Evolutionary conservation across 2,113 vertebrate species (phyloP).

Genomic region (Morone chrysops): DNA sequence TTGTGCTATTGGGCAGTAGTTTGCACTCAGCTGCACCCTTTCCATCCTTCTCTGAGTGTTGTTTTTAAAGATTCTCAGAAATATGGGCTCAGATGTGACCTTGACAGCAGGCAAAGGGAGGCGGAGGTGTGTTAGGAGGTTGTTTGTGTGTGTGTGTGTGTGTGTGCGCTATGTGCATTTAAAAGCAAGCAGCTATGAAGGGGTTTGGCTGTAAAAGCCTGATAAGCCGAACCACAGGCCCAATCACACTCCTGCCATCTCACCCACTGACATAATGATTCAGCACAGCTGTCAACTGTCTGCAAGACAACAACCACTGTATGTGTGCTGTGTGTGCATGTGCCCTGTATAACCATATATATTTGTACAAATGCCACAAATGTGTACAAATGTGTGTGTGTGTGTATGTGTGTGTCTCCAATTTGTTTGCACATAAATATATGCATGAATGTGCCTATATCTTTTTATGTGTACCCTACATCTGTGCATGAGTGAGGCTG

Average conservation of each 20-base stretch:
- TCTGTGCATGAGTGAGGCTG: slow-evolving; percentile 3
- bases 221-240: slow-evolving; percentile 66
- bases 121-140: slow-evolving; percentile 8
- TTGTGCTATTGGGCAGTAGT: background rate
- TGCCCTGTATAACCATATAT: background rate
- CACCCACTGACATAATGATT: slow-evolving; percentile 67
- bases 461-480: background rate
- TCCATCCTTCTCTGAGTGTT: too few species aligned
- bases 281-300: slow-evolving; percentile 54
- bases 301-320: slow-evolving; percentile 13
- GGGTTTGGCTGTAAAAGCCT: slow-evolving; percentile 53
- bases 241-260: slow-evolving; percentile 62
- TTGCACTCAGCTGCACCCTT: background rate
- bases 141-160: slow-evolving; percentile 5
- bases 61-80: slow-evolving; percentile 39
- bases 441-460: slow-evolving; percentile 4
- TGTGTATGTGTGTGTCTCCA: background rate
- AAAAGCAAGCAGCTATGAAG: slow-evolving; percentile 17
- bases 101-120: slow-evolving; percentile 30
- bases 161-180: slow-evolving; percentile 12
- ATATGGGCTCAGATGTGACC: slow-evolving; percentile 56
- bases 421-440: background rate
- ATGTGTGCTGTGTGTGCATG: slow-evolving; percentile 19
- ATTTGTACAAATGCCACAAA: background rate
- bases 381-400: too few species aligned